Conservation (phyloP, 1,140 invertebrate species). For the Cyclargus thomasi region DNA sequence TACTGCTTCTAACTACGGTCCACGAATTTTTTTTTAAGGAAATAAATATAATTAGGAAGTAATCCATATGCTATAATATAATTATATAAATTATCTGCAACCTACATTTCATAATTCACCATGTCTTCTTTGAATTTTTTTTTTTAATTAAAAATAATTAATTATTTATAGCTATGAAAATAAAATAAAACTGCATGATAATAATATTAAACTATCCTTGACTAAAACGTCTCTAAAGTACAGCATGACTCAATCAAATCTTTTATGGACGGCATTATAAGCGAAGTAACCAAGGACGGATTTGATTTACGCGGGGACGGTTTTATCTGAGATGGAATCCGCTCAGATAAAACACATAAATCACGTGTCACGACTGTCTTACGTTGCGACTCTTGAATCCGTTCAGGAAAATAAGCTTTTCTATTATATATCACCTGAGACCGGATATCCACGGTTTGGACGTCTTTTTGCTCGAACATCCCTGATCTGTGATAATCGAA, state of each 20-base stretch:
- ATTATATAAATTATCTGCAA: too few species aligned
- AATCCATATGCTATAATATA: too few species aligned
- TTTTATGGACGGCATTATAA: neutral
- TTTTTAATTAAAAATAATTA: too few species aligned
- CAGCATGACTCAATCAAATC: neutral
- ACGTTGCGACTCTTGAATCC: conserved; percentile 32
- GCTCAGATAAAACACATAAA: conserved; percentile 39
- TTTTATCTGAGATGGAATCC: conserved; percentile 33
- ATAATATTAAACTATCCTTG: too few species aligned
- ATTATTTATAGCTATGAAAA: too few species aligned
- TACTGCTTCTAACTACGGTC: too few species aligned
- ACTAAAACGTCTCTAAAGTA: too few species aligned
- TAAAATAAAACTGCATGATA: too few species aligned
- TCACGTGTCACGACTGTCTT: conserved; percentile 37
- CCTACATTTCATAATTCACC: too few species aligned
- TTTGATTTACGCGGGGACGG: conserved; percentile 28
- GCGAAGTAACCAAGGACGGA: conserved; percentile 11
- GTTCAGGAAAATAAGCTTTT: conserved; percentile 35
- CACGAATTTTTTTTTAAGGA: too few species aligned
- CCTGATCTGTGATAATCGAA: neutral
- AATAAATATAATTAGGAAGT: too few species aligned
- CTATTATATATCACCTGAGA: conserved; percentile 31
- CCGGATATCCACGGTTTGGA: conserved; percentile 20
- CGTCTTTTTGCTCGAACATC: conserved; percentile 4
- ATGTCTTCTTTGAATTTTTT: too few species aligned